These are phyloP conservation scores for Epirrhoe alternata DNA, from an alignment of 2,888 invertebrate species.

Conservation along the genomic window DNA sequence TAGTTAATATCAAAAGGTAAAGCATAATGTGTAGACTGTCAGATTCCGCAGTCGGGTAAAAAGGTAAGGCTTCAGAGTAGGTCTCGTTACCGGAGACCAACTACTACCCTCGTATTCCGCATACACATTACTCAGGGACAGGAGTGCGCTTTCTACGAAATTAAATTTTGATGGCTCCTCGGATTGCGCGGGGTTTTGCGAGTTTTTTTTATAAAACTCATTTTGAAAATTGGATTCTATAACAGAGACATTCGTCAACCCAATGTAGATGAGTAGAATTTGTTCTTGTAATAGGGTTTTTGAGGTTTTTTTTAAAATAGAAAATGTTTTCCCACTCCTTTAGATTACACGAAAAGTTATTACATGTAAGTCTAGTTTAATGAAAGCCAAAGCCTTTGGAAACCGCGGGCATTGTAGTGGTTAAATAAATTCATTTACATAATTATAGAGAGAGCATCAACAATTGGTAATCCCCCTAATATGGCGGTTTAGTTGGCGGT, in stretches of 20 bases:
- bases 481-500: no score
- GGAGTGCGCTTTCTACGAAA: conserved; percentile 77
- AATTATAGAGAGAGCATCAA: no score
- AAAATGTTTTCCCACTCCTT: neutral
- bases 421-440: no score
- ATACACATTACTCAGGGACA: conserved; percentile 66
- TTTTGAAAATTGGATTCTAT: conserved; percentile 57
- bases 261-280: conserved; percentile 12
- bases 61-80: conserved; percentile 19
- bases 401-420: no score
- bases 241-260: conserved; percentile 39
- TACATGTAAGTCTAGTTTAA: neutral
- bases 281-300: neutral
- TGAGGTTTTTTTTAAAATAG: neutral
- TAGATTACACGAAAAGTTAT: neutral
- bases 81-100: conserved; percentile 47
- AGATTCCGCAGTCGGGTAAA: conserved; percentile 12
- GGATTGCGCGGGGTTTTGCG: conserved; percentile 59
- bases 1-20: neutral
- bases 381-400: no score
- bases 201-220: conserved; percentile 57
- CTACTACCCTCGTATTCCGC: conserved; percentile 58
- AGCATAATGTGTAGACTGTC: conserved; percentile 1
- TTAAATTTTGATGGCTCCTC: conserved; percentile 78
- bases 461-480: no score